Evolutionary conservation across 2,888 invertebrate genomes (phyloP).

Genomic region (Hirtodrosophila confusa): DNA sequence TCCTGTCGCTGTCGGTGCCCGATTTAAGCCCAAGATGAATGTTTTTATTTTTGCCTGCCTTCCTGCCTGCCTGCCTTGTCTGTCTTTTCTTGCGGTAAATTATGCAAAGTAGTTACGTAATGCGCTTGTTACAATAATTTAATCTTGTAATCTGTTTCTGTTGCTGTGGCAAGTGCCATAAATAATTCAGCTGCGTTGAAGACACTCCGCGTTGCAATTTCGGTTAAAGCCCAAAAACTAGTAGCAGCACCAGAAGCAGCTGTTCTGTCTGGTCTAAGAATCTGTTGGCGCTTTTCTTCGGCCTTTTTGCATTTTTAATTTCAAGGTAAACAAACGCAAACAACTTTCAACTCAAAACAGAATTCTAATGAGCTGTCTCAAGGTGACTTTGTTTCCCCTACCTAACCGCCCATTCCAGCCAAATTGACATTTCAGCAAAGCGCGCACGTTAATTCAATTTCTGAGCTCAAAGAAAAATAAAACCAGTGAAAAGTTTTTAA

Average conservation of each 20-base stretch:
- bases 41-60: constrained; percentile 40
- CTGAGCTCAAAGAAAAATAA: constrained; percentile 77
- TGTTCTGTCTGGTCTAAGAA: constrained; percentile 10
- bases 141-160: constrained; percentile 83
- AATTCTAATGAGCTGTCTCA: constrained; percentile 75
- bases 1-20: constrained; percentile 20
- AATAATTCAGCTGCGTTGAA: constrained; percentile 74
- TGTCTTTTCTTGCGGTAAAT: constrained; percentile 70
- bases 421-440: constrained; percentile 67
- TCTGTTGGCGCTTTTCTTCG: constrained; percentile 22
- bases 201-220: constrained; percentile 27
- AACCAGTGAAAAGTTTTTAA: constrained; percentile 73
- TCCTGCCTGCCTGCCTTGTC: constrained; percentile 17
- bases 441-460: constrained; percentile 79
- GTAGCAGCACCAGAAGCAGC: constrained; percentile 12
- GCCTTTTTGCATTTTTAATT: constrained; percentile 81
- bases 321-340: constrained; percentile 76
- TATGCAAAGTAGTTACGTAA: constrained; percentile 83
- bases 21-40: constrained; percentile 73
- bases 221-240: constrained; percentile 1
- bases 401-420: neutral
- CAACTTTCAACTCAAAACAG: constrained; percentile 64
- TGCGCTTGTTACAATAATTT: constrained; percentile 84
- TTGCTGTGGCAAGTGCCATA: constrained; percentile 76
- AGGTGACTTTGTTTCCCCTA: constrained; percentile 51